A percentile compares a stretch with the other conserved stretches of the same genome.
Conservation (phyloP, 2,888 invertebrate species). For the Sericinus montela region DNA sequence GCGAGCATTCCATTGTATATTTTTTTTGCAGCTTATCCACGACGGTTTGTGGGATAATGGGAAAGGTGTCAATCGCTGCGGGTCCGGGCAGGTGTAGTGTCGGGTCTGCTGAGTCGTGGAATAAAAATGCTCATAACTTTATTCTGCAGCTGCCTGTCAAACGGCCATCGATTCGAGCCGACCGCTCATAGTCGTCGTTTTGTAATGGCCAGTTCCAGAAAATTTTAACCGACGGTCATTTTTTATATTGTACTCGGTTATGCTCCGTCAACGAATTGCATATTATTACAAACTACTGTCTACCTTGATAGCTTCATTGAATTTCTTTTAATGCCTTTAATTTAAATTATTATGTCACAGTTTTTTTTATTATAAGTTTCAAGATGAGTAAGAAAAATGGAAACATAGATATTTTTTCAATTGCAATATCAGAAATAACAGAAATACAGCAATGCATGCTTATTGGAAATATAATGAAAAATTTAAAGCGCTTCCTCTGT, state of each 20-base stretch:
- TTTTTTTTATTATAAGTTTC: no score
- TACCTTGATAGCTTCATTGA: not conserved
- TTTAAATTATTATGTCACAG: no score
- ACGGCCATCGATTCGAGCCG: constrained; percentile 59
- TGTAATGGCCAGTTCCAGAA: constrained; percentile 61
- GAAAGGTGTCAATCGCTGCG: constrained; percentile 75
- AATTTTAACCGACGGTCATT: constrained; percentile 57
- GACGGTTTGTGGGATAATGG: constrained; percentile 58
- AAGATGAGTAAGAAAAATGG: no score
- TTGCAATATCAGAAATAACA: no score
- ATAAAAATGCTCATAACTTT: constrained; percentile 76
- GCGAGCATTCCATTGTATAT: constrained; percentile 66
- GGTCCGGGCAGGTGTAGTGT: constrained; percentile 63
- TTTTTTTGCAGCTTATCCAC: constrained; percentile 53
- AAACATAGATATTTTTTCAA: no score
- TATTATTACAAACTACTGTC: constrained; percentile 39
- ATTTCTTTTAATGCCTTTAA: no score
- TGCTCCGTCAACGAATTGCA: constrained; percentile 37
- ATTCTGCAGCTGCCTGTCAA: constrained; percentile 75
- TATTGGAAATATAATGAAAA: not conserved
- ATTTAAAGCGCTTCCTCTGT: not conserved
- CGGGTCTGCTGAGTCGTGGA: constrained; percentile 45
- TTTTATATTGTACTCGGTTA: constrained; percentile 53
- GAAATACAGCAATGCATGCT: no score
- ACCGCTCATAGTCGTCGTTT: constrained; percentile 52